Base-by-base conservation (phyloP, 2,888 invertebrate genomes). In the Acanthosoma haemorrhoidale region DNA sequence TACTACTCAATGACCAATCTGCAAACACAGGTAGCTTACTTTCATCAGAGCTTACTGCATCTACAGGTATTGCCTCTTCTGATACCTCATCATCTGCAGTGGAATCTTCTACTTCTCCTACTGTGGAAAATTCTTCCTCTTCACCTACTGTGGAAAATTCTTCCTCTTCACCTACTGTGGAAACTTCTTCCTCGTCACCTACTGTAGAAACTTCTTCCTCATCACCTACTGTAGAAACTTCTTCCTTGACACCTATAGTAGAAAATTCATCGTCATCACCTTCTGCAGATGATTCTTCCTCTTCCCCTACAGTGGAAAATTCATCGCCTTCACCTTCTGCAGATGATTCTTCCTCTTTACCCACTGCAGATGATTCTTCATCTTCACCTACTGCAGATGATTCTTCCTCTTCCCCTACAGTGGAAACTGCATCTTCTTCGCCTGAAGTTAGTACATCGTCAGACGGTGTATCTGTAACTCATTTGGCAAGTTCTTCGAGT, bases 21-120 rank as follows among this genome's bases (percentile, higher is more conserved):
- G 60, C 60, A 5, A 57, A 18, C 58, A 75, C 74, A 9, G 73
- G 74, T 29, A 75, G 73, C 5, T 70, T 59, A 29, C 68, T 73
- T 9, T 72, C 76, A 9, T 69, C 73, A 6, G 72, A 69, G 8
- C 64, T 73, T 2, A 74, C 61, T 15, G 58, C 38, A 25, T 34
- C 68, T 29, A 39, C 64, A 9, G 64, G 68, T 8, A 68, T 73
- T 5, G 73, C 66, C 3, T 57, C 51, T 16, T 36, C 51, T 36
- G 21, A 18, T 11, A 25, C 15, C 15, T 43, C 43, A 43, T 43
- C 58, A 6, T 4, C 58, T 60, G 11, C 31, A 31, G 51, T 51
- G 32, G 29, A 8, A 31, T 16, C 66, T n/a, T 31, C 39, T 4
- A 6, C 63, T 39, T 11, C 11, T 15, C 5, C 41, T 15, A n/a